Evolutionary conservation across 2,888 invertebrate genomes (phyloP).

Genomic region (Protonemura montana): DNA sequence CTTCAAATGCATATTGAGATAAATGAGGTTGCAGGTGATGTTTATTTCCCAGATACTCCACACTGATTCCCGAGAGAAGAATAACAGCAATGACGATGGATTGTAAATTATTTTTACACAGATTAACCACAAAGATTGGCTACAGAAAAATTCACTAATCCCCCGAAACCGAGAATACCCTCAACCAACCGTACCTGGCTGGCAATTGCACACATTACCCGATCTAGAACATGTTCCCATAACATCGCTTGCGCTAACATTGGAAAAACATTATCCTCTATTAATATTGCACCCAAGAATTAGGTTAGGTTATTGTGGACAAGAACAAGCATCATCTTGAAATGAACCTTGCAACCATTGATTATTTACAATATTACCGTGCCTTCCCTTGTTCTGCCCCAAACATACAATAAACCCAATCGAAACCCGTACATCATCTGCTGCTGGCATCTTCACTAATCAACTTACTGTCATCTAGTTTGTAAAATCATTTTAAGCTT

Average conservation of each 20-base stretch:
- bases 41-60: not conserved
- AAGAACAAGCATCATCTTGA: slow-evolving; percentile 8
- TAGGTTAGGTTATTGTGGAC: slow-evolving; percentile 3
- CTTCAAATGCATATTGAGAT: not conserved
- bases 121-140: slow-evolving; percentile 31
- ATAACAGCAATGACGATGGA: slow-evolving; percentile 1
- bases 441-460: not conserved
- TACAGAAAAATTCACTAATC: slow-evolving; percentile 43
- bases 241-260: not conserved
- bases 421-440: not conserved
- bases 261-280: not conserved
- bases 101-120: slow-evolving; percentile 23
- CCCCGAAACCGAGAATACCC: slow-evolving; percentile 36
- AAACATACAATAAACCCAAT: not conserved
- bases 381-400: not conserved
- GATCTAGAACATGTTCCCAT: slow-evolving; percentile 58
- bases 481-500: not conserved
- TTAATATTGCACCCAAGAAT: slow-evolving; percentile 29
- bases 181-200: slow-evolving; percentile 41
- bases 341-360: slow-evolving; percentile 30
- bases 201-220: slow-evolving; percentile 82
- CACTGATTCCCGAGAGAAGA: not conserved
- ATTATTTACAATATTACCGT: slow-evolving; percentile 22
- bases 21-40: not conserved
- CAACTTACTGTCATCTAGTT: not conserved